These are phyloP conservation scores for Centroberyx gerrardi DNA, from an alignment of 2,797 vertebrate species.

Conservation along the genomic window DNA sequence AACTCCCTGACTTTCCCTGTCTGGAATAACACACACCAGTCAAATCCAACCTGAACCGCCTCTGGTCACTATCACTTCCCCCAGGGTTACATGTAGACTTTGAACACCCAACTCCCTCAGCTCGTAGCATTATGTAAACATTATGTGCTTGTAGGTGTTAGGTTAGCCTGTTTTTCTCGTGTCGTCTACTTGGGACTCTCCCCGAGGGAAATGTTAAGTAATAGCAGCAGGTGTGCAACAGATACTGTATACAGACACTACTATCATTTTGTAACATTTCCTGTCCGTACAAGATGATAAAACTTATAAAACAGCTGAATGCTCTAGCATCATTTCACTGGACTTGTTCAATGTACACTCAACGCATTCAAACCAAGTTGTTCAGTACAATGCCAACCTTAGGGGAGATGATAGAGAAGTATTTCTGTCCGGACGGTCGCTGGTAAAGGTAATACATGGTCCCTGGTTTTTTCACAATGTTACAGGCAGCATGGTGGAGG, in stretches of 20 bases:
- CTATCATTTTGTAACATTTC: neutral
- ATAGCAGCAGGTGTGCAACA: neutral
- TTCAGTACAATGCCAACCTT: conserved; percentile 80
- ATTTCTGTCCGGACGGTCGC: conserved; percentile 92
- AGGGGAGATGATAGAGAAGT: conserved; percentile 97
- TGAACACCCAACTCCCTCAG: conserved; percentile 15
- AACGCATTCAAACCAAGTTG: neutral
- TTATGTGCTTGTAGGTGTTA: neutral
- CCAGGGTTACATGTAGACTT: conserved; percentile 38
- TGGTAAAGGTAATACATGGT: conserved; percentile 94
- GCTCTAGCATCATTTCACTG: no score
- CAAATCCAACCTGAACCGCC: conserved; percentile 12
- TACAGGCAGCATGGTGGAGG: conserved; percentile 94
- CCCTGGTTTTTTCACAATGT: conserved; percentile 96
- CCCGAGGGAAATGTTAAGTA: conserved; percentile 15
- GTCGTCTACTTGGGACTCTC: neutral
- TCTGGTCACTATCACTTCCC: conserved; percentile 18
- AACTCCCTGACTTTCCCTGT: neutral
- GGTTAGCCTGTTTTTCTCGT: neutral
- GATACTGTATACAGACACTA: neutral
- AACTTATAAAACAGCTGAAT: neutral
- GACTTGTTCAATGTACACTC: no score
- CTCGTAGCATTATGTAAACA: neutral
- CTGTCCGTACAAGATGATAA: neutral
- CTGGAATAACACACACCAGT: neutral